Conservation (phyloP, 53 echinoderm and acorn worm genomes). For the Holothuria scabra region DNA sequence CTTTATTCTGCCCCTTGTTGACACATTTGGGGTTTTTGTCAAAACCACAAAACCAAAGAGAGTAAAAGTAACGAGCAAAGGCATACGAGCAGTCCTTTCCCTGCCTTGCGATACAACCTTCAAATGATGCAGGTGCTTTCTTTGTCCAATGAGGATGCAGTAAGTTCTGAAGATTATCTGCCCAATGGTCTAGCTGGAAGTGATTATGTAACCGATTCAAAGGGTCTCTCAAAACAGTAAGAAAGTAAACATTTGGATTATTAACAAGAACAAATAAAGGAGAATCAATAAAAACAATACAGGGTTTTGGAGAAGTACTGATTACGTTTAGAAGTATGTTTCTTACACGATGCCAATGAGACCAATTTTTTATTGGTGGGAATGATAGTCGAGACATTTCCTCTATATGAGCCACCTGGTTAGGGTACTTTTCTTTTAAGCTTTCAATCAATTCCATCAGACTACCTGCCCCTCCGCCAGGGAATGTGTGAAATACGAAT, state of each 20-base stretch:
- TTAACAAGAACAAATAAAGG: constrained; percentile 4
- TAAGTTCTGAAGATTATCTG: constrained; percentile 3
- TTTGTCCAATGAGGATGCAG: constrained; percentile 27
- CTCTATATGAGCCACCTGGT: constrained; percentile 17
- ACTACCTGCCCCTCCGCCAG: constrained; percentile 17
- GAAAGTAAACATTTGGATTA: not conserved
- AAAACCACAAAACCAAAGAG: constrained; percentile 31
- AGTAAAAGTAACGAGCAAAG: constrained; percentile 1
- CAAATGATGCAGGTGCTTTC: not conserved
- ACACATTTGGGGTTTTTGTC: constrained; percentile 11
- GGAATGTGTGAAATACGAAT: constrained; percentile 22
- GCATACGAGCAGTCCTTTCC: constrained; percentile 28
- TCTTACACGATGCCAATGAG: constrained; percentile 7
- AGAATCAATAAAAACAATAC: constrained; percentile 12
- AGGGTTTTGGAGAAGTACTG: constrained; percentile 13
- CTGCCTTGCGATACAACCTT: not conserved
- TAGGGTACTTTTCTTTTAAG: not conserved
- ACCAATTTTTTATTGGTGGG: constrained; percentile 9
- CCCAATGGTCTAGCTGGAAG: constrained; percentile 41
- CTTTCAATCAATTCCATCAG: constrained; percentile 13
- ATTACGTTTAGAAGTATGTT: constrained; percentile 9
- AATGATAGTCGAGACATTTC: constrained; percentile 29
- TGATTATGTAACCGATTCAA: constrained; percentile 15
- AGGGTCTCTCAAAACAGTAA: constrained; percentile 23
- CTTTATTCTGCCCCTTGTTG: not conserved